Evolutionary conservation across 2,888 invertebrate genomes (phyloP), one percentile per base, ranked within the genome.

Genomic region (Eurytoma adleriae): DNA sequence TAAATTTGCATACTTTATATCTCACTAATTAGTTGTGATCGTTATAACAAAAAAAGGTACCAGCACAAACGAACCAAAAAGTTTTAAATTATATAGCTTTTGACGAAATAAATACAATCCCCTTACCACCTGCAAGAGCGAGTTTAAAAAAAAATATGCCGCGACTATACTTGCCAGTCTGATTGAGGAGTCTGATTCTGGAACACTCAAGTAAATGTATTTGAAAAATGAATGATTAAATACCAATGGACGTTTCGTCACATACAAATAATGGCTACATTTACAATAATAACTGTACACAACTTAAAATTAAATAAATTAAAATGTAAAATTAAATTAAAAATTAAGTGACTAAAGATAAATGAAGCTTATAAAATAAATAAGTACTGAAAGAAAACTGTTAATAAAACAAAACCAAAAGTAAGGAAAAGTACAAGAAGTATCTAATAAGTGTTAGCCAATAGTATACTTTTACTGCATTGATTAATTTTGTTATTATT

Each of bases 181-280:
- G 16, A 20, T 70, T 52, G 61, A 77, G 77, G 78, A 56, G 78
- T 67, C 78, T 75, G 78, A 62, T 84, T 85, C 86, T 86, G 87
- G 83, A 86, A 87, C 85, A 86, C 85, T 86, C 82, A 85, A 85
- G 83, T 20, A 24, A 54, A 61, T 68, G 18, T 30, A 68, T 68
- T 72, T 56, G 13, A 70, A 59, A n/a, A 16, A 52, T 68, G 27
- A 68, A 54, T n/a, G 16, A 54, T 50, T 67, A 27, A 67, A 76
- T 69, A 80, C 80, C 80, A 80, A 73, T 24, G 68, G 72, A 77
- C 73, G 72, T 73, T 77, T 40, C 59, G 62, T 69, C 76, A 30
- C 50, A 14, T 30, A 54, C 54, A 79, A 76, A 67, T 56, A 74
- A 64, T 67, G 40, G 50, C 66, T 80, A 54, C 30, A 27, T n/a